Evolutionary conservation across 2,113 vertebrate species (phyloP), one percentile per base, ranked within the genome.

Genomic region (Pelmatolapia mariae): DNA sequence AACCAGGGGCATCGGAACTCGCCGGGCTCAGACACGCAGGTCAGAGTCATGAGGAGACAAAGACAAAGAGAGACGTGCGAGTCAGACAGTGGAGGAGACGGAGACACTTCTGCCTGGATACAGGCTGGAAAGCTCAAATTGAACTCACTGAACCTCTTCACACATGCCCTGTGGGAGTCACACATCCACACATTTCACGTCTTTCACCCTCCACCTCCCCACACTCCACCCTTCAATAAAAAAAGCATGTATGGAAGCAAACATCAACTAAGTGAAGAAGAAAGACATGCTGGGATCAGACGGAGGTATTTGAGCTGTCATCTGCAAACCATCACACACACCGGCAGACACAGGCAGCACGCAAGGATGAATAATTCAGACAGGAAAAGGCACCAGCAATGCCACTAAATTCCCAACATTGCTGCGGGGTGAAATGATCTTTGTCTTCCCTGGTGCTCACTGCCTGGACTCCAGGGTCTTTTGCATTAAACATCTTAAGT

Each of bases 401-500:
- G 76, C 38, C 80, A 38, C 57, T 84, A 78, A 43, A 88, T 66
- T 63, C 50, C 6, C 54, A 45, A 40, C 81, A 82, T 50, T 38
- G 68, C 38, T 43, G 38, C 15, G 40, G 40, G 81, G 11, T 24
- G 11, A 87, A 86, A 71, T 56, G 16, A 85, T 88, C 81, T 68
- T 63, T 54, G 59, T 80, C 82, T 79, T 54, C 47, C 15, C n/a
- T 5, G 22, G 56, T 59, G 80, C 26, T 52, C 76, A 4, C 22
- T 13, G 86, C 40, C 50, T 78, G 59, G 68, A 54, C 85, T 86
- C 82, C 38, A 19, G 73, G 86, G 68, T 81, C 59, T 84, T 18
- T 94, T 94, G 80, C 87, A 94, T 92, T 87, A 94, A 92, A 94
- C 88, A 93, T 92, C 83, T 91, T 7, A 91, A 81, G 86, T 12